Base-by-base conservation (phyloP, 2,797 vertebrate genomes). In the Thaleichthys pacificus region DNA sequence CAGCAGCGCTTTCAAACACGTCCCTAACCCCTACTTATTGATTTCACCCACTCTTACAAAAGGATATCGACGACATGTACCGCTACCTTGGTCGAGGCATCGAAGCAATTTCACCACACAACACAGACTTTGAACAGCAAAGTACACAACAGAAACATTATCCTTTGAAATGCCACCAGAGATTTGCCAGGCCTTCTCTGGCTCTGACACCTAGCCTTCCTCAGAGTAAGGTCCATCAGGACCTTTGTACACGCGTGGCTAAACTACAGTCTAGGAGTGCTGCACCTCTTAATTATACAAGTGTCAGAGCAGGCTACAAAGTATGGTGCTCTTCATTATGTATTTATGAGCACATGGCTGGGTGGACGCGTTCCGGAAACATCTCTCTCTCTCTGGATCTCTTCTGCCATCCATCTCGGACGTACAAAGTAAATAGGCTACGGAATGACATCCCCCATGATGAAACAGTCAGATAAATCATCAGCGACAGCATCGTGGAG, bases 231-330 rank as follows among this genome's bases (percentile, higher is more conserved):
- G 24, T 71, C 71, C 68, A 82, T 80, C 74, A 81, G 28, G 49
- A 30, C 68, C 54, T 70, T 30, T 26, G 66, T 68, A 75, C 80
- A 84, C 64, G 61, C 76, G 22, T 67, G 67, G 70, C 80, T 79
- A 0, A 21, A 84, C 82, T 73, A 77, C 61, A 73, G 60, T 69
- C 63, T 65, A 58, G 3, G 8, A 68, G 70, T 67, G 67, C 54
- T 66, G 61, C 75, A 73, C 77, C 63, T 75, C 75, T 77, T 68
- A 78, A 80, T 84, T 80, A 85, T 14, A 71, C 61, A 79, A 82
- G 80, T 77, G 78, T 80, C 80, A 79, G 30, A 79, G 74, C 26
- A 61, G 60, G 42, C 38, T 9, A 60, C 35, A 77, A 71, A 78
- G 74, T 62, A 63, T 26, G 12, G 68, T 1, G 11, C 6, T 15